Percentiles rank a stretch among this genome's conserved stretches.
Conservation (phyloP, 2,797 vertebrate genomes). For the Eleutherodactylus coqui region DNA sequence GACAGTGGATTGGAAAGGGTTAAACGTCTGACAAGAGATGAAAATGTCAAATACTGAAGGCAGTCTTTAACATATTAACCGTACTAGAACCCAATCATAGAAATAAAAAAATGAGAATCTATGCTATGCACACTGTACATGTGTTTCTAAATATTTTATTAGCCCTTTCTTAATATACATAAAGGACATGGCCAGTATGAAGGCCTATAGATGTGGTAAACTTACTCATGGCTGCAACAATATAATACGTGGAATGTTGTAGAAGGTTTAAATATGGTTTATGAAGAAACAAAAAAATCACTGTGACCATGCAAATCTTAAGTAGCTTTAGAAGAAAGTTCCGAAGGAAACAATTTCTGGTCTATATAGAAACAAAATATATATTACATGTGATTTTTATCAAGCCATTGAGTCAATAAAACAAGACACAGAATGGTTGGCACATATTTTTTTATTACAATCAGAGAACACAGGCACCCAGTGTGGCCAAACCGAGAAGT, state of each 20-base stretch:
- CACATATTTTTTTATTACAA: conserved; percentile 64
- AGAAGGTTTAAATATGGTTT: background rate
- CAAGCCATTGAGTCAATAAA: conserved; percentile 59
- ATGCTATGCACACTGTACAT: conserved; percentile 13
- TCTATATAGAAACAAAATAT: background rate
- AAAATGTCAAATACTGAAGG: background rate
- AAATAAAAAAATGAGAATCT: conserved; percentile 8
- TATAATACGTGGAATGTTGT: background rate
- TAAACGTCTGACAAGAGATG: background rate
- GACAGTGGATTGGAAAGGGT: too few species aligned
- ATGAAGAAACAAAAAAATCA: background rate
- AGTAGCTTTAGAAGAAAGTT: background rate
- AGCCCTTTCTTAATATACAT: conserved; percentile 29
- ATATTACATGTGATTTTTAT: background rate
- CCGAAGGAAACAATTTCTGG: background rate
- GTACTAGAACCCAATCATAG: background rate
- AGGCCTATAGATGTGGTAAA: background rate
- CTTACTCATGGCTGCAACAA: background rate
- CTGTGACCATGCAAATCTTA: conserved; percentile 9
- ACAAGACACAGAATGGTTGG: conserved; percentile 53
- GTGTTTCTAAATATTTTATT: conserved; percentile 21
- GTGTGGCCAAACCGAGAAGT: conserved; percentile 54
- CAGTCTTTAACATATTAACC: background rate
- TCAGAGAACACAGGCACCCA: conserved; percentile 65
- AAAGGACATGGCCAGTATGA: conserved; percentile 23